Evolutionary conservation across 1,140 invertebrate species (phyloP).

Genomic region (Lerema accius): DNA sequence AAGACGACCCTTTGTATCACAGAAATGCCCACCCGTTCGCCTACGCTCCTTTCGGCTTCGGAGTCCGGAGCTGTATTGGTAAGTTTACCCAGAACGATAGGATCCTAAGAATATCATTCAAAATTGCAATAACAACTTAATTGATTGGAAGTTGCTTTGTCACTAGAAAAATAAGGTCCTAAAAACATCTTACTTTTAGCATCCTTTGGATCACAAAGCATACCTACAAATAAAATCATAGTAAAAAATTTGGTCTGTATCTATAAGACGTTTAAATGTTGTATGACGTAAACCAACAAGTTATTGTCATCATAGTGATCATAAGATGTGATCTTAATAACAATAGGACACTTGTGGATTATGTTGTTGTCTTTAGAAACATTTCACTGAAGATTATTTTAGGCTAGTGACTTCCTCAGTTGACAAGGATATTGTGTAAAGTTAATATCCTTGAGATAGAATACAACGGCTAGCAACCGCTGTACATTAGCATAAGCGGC

Average conservation of each 20-base stretch:
- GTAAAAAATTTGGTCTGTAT: too few relatives aligned
- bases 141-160: too few relatives aligned
- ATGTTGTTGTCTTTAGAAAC: neutral
- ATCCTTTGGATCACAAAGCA: too few relatives aligned
- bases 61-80: slow-evolving; percentile 83
- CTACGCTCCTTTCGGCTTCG: slow-evolving; percentile 85
- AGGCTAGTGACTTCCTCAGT: neutral
- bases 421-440: neutral
- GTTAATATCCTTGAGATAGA: neutral
- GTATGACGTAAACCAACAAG: too few relatives aligned
- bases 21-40: slow-evolving; percentile 83
- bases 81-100: slow-evolving; percentile 3
- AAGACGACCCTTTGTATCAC: slow-evolving; percentile 66
- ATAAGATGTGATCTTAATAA: too few relatives aligned
- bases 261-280: too few relatives aligned
- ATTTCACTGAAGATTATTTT: neutral
- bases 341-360: neutral
- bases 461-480: neutral
- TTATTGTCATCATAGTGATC: too few relatives aligned
- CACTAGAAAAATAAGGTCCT: neutral
- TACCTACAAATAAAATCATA: too few relatives aligned
- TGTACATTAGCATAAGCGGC: neutral
- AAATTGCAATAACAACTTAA: too few relatives aligned
- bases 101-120: neutral
- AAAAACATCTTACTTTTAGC: too few relatives aligned